Evolutionary conservation across 2,797 vertebrate genomes (phyloP).

Genomic region (Enteromius unitaeniatus): DNA sequence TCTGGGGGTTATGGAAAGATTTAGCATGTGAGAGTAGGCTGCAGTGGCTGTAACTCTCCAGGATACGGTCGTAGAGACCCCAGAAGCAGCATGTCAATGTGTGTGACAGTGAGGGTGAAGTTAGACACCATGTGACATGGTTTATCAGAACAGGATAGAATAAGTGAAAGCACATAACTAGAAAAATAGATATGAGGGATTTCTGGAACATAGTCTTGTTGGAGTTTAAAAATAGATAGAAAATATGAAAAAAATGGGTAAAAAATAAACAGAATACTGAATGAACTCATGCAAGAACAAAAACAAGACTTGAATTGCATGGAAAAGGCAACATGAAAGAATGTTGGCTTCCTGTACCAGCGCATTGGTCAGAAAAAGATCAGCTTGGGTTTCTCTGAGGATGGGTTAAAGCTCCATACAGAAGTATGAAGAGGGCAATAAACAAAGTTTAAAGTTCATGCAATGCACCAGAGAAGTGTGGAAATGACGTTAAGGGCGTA

Average conservation of each 20-base stretch:
- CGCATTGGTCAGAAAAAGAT: background rate
- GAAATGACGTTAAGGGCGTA: slow-evolving; percentile 12
- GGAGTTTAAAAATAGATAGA: no score
- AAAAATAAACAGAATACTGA: background rate
- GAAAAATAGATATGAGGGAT: background rate
- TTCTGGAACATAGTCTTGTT: no score
- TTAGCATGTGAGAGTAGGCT: slow-evolving; percentile 10
- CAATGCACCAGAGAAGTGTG: slow-evolving; percentile 4
- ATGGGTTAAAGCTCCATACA: background rate
- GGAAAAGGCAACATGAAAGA: slow-evolving; percentile 15
- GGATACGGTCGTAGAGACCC: background rate
- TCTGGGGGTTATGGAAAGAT: slow-evolving; percentile 17
- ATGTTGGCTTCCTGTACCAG: background rate
- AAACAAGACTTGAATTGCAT: slow-evolving; percentile 1
- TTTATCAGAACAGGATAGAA: slow-evolving; percentile 12
- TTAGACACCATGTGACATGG: background rate
- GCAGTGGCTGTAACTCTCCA: background rate
- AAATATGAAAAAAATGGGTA: no score
- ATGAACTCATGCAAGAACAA: background rate
- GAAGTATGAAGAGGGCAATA: background rate
- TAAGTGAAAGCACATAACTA: background rate
- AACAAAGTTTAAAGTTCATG: background rate
- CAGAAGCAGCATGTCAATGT: background rate
- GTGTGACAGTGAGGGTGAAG: background rate
- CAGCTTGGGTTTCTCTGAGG: background rate